phyloP scores from a whole-genome alignment of 2,888 invertebrate genomes.

The Stramonita haemastoma region DNA sequence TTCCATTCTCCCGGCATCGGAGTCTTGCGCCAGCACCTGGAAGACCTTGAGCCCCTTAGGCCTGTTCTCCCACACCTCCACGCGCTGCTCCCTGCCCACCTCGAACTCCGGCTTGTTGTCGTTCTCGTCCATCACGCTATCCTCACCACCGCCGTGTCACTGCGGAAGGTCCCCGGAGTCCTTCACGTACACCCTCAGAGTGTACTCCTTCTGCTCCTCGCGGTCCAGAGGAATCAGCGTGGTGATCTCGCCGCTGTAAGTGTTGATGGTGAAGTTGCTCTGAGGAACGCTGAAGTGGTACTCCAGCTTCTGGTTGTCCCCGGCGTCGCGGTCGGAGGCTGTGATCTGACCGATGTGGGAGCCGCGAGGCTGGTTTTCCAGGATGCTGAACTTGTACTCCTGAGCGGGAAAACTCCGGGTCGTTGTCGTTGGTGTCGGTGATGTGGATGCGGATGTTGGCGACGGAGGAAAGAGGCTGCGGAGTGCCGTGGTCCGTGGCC shows the following conservation, averaged over 20 bases:
- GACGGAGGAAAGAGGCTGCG: slow-evolving; percentile 59
- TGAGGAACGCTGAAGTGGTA: slow-evolving; percentile 59
- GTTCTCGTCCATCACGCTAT: slow-evolving; percentile 62
- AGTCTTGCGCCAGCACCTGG: slow-evolving; percentile 87
- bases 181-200: slow-evolving; percentile 82
- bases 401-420: slow-evolving; percentile 81
- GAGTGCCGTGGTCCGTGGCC: slow-evolving; percentile 73
- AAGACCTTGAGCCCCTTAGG: slow-evolving; percentile 88
- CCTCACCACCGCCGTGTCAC: slow-evolving; percentile 75
- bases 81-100: slow-evolving; percentile 81
- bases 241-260: slow-evolving; percentile 86
- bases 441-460: slow-evolving; percentile 64
- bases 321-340: slow-evolving; percentile 70
- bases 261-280: slow-evolving; percentile 64
- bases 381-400: slow-evolving; percentile 91
- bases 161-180: slow-evolving; percentile 75
- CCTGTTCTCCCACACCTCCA: slow-evolving; percentile 89
- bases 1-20: slow-evolving; percentile 91
- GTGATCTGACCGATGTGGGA: slow-evolving; percentile 64
- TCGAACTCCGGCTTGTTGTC: slow-evolving; percentile 69
- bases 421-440: slow-evolving; percentile 72
- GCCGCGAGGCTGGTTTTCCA: slow-evolving; percentile 75
- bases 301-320: slow-evolving; percentile 63
- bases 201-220: slow-evolving; percentile 88
- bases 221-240: slow-evolving; percentile 91